These are phyloP conservation scores for Drosophila equinoxialis DNA, from an alignment of 1,140 invertebrate species.

Conservation along the genomic window DNA sequence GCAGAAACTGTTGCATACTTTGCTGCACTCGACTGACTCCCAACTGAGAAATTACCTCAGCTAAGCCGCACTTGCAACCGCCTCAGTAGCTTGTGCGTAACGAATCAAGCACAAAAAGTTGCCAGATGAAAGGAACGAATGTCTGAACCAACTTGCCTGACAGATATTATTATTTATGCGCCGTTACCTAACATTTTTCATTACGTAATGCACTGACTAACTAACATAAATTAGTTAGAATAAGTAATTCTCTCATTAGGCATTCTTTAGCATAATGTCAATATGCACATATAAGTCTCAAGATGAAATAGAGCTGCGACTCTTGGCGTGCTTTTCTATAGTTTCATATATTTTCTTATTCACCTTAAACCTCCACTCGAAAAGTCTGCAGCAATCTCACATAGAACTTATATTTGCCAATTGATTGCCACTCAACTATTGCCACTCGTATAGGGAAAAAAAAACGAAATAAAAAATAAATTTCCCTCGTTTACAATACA, in stretches of 20 bases:
- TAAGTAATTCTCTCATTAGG: not conserved
- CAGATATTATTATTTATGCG: slow-evolving; percentile 74
- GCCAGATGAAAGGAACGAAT: slow-evolving; percentile 52
- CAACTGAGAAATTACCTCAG: slow-evolving; percentile 34
- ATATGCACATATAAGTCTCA: not conserved
- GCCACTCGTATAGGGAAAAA: slow-evolving; percentile 22
- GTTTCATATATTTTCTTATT: not conserved
- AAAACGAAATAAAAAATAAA: slow-evolving; percentile 16
- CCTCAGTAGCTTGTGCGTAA: slow-evolving; percentile 47
- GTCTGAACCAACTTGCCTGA: slow-evolving; percentile 43
- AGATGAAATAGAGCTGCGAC: not conserved
- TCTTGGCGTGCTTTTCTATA: not conserved
- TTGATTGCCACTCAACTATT: slow-evolving; percentile 50
- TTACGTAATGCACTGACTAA: not conserved
- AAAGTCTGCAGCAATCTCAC: not conserved
- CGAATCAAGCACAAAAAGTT: slow-evolving; percentile 63
- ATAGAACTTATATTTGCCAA: slow-evolving; percentile 2
- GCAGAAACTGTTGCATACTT: slow-evolving; percentile 61
- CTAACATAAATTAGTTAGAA: slow-evolving; percentile 5
- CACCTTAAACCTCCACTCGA: not conserved
- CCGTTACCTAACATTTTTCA: slow-evolving; percentile 2
- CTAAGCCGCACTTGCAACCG: not conserved
- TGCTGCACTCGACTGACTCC: slow-evolving; percentile 47
- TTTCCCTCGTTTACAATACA: slow-evolving; percentile 65
- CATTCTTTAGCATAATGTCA: not conserved